phyloP scores from a whole-genome alignment of 2,888 invertebrate species.

The Nemotelus pantherinus region DNA sequence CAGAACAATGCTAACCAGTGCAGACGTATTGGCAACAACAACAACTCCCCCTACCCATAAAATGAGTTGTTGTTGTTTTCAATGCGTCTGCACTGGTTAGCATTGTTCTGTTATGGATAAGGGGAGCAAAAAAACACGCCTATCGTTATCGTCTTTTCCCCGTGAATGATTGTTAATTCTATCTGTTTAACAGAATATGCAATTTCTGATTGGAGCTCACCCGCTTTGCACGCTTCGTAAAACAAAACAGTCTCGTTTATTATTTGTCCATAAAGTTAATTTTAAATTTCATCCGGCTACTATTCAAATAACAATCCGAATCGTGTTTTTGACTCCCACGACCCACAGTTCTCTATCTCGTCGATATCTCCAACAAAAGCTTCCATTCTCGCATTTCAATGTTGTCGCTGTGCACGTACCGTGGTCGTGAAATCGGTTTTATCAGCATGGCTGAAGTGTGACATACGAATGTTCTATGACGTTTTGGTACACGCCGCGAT shows the following conservation, averaged over 20 bases:
- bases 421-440: background rate
- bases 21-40: no score
- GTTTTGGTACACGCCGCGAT: slow-evolving; percentile 11
- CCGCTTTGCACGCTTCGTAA: background rate
- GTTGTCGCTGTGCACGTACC: background rate
- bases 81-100: no score
- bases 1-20: no score
- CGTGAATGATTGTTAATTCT: no score
- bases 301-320: background rate
- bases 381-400: background rate
- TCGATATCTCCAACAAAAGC: background rate
- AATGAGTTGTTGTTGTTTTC: no score
- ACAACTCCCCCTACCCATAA: no score
- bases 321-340: background rate
- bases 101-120: no score
- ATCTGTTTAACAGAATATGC: no score
- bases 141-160: no score
- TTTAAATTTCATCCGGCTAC: background rate
- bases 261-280: background rate
- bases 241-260: no score
- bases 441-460: slow-evolving; percentile 13
- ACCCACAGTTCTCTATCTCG: background rate
- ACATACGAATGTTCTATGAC: background rate
- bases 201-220: background rate
- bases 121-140: no score